These are phyloP conservation scores for Oxycera nigricornis DNA, from an alignment of 2,888 invertebrate genomes.

Conservation along the genomic window DNA sequence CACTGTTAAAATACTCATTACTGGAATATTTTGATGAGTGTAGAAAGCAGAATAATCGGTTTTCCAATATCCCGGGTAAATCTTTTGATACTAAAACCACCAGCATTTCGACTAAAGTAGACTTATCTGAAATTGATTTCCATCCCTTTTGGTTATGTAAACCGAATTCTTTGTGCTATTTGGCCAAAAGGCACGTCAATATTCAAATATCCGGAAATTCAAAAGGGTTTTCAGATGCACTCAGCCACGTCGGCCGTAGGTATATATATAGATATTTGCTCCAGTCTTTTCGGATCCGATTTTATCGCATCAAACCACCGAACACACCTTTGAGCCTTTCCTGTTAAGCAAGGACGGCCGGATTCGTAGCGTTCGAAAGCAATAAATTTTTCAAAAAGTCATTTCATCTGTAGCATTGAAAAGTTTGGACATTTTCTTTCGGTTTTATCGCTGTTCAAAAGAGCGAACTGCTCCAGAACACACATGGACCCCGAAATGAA, in stretches of 20 bases:
- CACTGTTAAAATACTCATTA: background rate
- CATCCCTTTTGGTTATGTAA: conserved; percentile 31
- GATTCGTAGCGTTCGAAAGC: conserved; percentile 2
- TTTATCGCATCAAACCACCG: conserved; percentile 20
- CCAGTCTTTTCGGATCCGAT: conserved; percentile 3
- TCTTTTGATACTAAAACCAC: conserved; percentile 26
- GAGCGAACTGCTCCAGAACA: background rate
- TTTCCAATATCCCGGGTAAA: conserved; percentile 22
- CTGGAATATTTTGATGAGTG: background rate
- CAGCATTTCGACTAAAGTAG: conserved; percentile 13
- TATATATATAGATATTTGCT: conserved; percentile 4
- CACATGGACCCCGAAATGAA: background rate
- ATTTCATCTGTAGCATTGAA: conserved; percentile 33
- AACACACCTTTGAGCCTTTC: background rate
- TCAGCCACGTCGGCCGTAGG: conserved; percentile 16
- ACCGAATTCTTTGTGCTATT: conserved; percentile 28
- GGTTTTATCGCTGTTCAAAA: conserved; percentile 13
- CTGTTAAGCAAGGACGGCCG: background rate
- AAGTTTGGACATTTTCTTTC: conserved; percentile 39
- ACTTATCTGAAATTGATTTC: conserved; percentile 39
- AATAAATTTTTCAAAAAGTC: conserved; percentile 38
- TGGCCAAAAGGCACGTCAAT: conserved; percentile 24
- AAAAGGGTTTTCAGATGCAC: conserved; percentile 29
- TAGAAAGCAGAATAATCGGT: conserved; percentile 16
- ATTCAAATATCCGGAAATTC: conserved; percentile 28